These are phyloP conservation scores for silkworm (Bombyx mori) DNA, from an alignment of 1,140 invertebrate species.

Conservation along the genomic window ASM3026992v2 NC_085119.1:11460001-11460500, in stretches of 20 bases:
- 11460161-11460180: conserved; percentile 84
- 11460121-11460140: conserved; percentile 82
- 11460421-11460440: too few species aligned
- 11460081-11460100: conserved; percentile 80
- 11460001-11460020: too few species aligned
- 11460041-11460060: conserved; percentile 75
- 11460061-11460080: conserved; percentile 82
- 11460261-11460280: conserved; percentile 18
- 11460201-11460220: conserved; percentile 90
- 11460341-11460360: too few species aligned
- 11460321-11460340: too few species aligned
- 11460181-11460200: conserved; percentile 88
- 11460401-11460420: too few species aligned
- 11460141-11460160: conserved; percentile 87
- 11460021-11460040: conserved; percentile 33
- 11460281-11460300: background rate
- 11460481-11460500: too few species aligned
- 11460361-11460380: too few species aligned
- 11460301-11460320: too few species aligned
- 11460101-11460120: conserved; percentile 89
- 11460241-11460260: conserved; percentile 83
- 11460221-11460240: conserved; percentile 87
- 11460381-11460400: too few species aligned
- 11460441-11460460: too few species aligned
- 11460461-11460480: too few species aligned